Conservation (phyloP, 2,113 vertebrate species). For the Odobenus rosmarus region DNA sequence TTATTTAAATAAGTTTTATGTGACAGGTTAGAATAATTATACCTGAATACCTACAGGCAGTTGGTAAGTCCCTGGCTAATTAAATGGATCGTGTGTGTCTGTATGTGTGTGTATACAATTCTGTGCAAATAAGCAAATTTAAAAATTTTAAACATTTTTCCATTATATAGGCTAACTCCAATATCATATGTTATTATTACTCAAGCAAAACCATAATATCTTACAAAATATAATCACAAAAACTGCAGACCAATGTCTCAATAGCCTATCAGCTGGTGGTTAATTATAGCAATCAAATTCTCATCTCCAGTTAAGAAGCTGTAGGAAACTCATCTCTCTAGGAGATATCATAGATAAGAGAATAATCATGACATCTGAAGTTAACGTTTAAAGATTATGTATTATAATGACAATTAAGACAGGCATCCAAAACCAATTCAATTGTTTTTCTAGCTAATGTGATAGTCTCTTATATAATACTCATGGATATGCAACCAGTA, state of each 20-base stretch:
- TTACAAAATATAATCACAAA: conserved; percentile 20
- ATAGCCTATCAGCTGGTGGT: neutral
- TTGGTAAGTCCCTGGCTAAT: neutral
- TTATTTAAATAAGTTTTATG: neutral
- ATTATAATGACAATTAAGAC: neutral
- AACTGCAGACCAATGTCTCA: neutral
- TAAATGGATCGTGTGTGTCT: neutral
- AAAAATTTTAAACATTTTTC: neutral
- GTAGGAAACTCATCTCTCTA: neutral
- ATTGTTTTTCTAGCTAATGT: neutral
- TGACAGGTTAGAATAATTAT: neutral
- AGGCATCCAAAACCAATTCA: neutral
- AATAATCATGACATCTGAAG: neutral
- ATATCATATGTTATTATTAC: neutral
- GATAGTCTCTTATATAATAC: neutral
- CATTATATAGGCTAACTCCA: neutral
- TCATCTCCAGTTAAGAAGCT: neutral
- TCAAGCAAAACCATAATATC: neutral
- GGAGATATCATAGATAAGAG: neutral
- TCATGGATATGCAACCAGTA: neutral
- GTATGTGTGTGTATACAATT: neutral
- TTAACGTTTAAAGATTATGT: neutral
- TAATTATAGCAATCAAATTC: neutral
- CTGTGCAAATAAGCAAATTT: neutral
- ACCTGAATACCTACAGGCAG: neutral